Conservation (phyloP, 2,888 invertebrate genomes). For the Sphecodes monilicornis region DNA sequence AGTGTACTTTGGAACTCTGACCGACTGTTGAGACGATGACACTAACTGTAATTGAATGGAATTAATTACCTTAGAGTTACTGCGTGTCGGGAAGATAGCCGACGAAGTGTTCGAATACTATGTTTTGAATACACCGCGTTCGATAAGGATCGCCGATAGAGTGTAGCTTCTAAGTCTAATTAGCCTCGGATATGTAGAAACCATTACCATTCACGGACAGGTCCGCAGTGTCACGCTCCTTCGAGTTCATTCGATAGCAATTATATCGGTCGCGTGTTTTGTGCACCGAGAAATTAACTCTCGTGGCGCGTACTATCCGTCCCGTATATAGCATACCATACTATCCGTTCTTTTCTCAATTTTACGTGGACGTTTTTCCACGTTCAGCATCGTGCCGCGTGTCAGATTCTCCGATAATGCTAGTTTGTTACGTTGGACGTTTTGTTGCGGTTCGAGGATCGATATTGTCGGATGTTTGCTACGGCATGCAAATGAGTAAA, state of each 20-base stretch:
- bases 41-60: background rate
- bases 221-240: slow-evolving; percentile 10
- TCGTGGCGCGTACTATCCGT: background rate
- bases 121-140: slow-evolving; percentile 13
- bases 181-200: slow-evolving; percentile 43
- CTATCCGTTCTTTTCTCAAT: background rate
- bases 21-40: background rate
- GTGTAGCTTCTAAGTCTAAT: slow-evolving; percentile 53
- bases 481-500: slow-evolving; percentile 8
- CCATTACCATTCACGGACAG: slow-evolving; percentile 15
- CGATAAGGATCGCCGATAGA: slow-evolving; percentile 46
- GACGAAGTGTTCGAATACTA: background rate
- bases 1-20: background rate
- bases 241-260: background rate
- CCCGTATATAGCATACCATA: background rate
- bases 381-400: background rate
- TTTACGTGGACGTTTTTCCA: background rate
- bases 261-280: background rate
- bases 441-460: background rate
- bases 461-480: slow-evolving; percentile 18
- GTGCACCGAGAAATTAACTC: background rate
- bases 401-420: slow-evolving; percentile 26
- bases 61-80: slow-evolving; percentile 26
- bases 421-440: background rate
- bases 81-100: background rate